phyloP scores from a whole-genome alignment of 2,888 invertebrate species.

The Eulithis testata region DNA sequence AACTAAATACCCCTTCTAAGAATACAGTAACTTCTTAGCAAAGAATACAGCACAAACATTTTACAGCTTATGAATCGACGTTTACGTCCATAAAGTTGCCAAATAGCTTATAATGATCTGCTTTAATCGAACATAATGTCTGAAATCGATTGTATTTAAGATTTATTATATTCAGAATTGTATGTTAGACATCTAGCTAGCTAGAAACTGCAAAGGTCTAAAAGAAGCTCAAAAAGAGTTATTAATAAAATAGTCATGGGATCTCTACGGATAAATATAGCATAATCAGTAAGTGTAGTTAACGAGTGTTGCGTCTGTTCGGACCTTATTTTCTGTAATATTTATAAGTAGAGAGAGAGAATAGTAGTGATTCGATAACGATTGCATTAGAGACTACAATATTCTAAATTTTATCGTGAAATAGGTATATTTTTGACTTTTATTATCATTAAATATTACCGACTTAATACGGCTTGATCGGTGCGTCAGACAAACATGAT shows the following conservation, averaged over 20 bases:
- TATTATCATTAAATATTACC: conserved; percentile 48
- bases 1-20: conserved; percentile 38
- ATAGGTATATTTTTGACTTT: conserved; percentile 72
- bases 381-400: conserved; percentile 59
- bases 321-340: conserved; percentile 55
- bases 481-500: conserved; percentile 55
- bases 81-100: conserved; percentile 81
- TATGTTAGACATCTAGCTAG: conserved; percentile 52
- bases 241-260: conserved; percentile 54
- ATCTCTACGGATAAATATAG: conserved; percentile 68
- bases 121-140: conserved; percentile 54
- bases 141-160: conserved; percentile 55
- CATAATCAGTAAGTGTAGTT: conserved; percentile 45
- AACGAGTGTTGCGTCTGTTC: conserved; percentile 44
- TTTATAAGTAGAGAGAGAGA: conserved; percentile 63
- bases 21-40: conserved; percentile 46
- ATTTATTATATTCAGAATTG: conserved; percentile 50
- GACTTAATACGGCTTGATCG: conserved; percentile 63
- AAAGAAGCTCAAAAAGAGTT: conserved; percentile 49
- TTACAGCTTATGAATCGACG: conserved; percentile 64
- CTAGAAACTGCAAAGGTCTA: conserved; percentile 39
- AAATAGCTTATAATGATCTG: conserved; percentile 78
- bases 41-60: conserved; percentile 63
- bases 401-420: conserved; percentile 71
- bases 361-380: conserved; percentile 59